These are phyloP conservation scores for Thunnus maccoyii DNA, from an alignment of 2,113 vertebrate genomes.

Conservation along the genomic window DNA sequence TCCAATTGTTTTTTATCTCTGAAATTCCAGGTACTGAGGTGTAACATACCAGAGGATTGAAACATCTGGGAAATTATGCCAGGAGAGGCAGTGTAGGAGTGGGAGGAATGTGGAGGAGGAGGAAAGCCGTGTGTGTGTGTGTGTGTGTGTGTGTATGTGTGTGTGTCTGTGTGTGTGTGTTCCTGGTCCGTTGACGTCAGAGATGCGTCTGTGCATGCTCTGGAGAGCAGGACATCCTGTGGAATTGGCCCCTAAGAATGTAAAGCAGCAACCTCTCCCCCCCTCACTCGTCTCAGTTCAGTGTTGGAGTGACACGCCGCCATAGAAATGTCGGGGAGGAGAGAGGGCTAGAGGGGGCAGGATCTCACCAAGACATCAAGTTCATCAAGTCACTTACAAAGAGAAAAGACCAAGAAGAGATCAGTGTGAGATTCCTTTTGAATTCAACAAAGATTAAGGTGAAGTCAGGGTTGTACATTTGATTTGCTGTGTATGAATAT, in stretches of 20 bases:
- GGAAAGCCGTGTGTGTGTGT: slow-evolving; percentile 18
- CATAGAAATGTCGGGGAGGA: neutral
- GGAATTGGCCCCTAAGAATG: slow-evolving; percentile 68
- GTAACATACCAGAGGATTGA: slow-evolving; percentile 47
- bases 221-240: slow-evolving; percentile 80
- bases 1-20: neutral
- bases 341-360: neutral
- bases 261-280: slow-evolving; percentile 57
- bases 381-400: neutral
- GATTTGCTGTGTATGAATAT: neutral
- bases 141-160: slow-evolving; percentile 23
- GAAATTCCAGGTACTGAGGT: slow-evolving; percentile 45
- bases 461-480: neutral
- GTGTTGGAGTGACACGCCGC: neutral
- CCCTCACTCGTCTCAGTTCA: slow-evolving; percentile 17
- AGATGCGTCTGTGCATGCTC: slow-evolving; percentile 71
- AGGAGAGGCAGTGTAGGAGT: slow-evolving; percentile 45
- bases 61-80: slow-evolving; percentile 66
- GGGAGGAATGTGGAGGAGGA: slow-evolving; percentile 56
- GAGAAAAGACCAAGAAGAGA: neutral
- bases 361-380: neutral
- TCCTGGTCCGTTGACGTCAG: slow-evolving; percentile 77
- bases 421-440: neutral
- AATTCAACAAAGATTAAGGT: slow-evolving; percentile 11
- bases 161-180: slow-evolving; percentile 43